These are phyloP conservation scores for Lepus oiostolus DNA, from an alignment of 2,797 vertebrate genomes.

Conservation along the genomic window DNA sequence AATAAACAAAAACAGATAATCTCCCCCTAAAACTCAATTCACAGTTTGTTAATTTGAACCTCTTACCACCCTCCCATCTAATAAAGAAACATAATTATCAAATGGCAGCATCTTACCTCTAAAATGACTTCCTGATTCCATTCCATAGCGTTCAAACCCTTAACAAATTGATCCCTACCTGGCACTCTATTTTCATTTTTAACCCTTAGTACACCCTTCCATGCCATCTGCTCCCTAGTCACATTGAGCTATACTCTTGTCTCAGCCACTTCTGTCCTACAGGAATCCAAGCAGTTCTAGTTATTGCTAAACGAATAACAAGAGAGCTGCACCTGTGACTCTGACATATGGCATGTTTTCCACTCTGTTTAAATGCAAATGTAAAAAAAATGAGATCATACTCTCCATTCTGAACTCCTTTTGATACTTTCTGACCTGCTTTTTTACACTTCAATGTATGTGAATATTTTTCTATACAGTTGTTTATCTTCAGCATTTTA, in stretches of 20 bases:
- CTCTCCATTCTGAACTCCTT: neutral
- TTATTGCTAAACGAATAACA: conserved; percentile 47
- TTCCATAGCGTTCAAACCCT: conserved; percentile 1
- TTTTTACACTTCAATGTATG: neutral
- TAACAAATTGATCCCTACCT: neutral
- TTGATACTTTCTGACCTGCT: neutral
- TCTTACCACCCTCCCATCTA: neutral
- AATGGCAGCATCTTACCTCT: neutral
- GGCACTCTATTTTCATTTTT: conserved; percentile 19
- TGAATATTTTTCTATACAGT: conserved; percentile 1
- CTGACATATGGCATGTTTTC: neutral
- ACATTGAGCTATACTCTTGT: neutral
- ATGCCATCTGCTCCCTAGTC: neutral
- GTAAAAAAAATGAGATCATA: conserved; percentile 10
- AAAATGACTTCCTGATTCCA: conserved; percentile 15
- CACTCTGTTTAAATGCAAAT: neutral
- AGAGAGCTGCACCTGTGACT: neutral
- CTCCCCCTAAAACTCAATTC: neutral
- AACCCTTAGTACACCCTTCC: neutral
- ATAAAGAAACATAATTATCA: neutral
- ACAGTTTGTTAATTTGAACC: neutral
- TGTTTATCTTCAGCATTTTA: conserved; percentile 32
- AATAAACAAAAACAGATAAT: neutral
- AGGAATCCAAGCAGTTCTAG: neutral
- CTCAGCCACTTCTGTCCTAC: neutral